phyloP scores from a whole-genome alignment of 1,140 invertebrate genomes.

The Hylyphantes graminicola region DNA sequence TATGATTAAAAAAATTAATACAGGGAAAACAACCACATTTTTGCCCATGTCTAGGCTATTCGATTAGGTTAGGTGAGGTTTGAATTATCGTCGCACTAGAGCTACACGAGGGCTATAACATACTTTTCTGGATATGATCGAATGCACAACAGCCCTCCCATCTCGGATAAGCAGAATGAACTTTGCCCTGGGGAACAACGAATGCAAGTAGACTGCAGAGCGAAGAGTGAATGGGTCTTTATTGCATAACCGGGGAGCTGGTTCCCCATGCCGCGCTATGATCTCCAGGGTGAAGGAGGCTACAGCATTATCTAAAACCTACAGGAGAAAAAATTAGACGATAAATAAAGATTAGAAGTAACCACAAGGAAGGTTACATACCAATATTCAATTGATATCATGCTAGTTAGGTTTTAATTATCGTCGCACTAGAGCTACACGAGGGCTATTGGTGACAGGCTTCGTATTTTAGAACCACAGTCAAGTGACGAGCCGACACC shows the following conservation, averaged over 20 bases:
- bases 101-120: too few relatives aligned
- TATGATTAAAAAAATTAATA: conserved; percentile 4
- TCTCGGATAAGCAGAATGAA: conserved; percentile 99
- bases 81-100: too few relatives aligned
- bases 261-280: conserved; percentile 94
- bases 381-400: too few relatives aligned
- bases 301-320: conserved; percentile 93
- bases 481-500: too few relatives aligned
- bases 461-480: too few relatives aligned
- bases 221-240: conserved; percentile 98
- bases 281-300: conserved; percentile 96
- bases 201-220: conserved; percentile 82
- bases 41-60: too few relatives aligned
- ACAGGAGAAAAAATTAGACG: conserved; percentile 57
- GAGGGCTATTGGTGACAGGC: too few relatives aligned
- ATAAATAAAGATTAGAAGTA: conserved; percentile 13
- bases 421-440: too few relatives aligned
- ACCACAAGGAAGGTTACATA: too few relatives aligned
- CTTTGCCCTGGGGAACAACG: conserved; percentile 81
- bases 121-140: conserved; percentile 94
- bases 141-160: conserved; percentile 96
- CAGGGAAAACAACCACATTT: too few relatives aligned
- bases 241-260: conserved; percentile 91
- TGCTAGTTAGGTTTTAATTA: too few relatives aligned
- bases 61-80: too few relatives aligned